Evolutionary conservation across 2,797 vertebrate genomes (phyloP).

Genomic region (Periophthalmus magnuspinnatus): DNA sequence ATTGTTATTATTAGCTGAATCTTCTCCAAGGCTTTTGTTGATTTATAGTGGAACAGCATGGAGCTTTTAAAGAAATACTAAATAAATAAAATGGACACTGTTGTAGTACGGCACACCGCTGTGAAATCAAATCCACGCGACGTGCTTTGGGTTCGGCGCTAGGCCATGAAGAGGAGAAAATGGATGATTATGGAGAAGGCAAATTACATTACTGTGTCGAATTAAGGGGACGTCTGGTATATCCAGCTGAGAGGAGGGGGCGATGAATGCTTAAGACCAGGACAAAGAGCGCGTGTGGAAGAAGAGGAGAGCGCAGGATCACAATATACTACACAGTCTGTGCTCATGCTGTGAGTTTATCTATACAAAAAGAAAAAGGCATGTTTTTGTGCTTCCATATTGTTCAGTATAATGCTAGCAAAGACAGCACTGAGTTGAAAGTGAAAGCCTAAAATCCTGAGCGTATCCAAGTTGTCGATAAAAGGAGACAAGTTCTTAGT

Average conservation of each 20-base stretch:
- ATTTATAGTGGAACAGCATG: constrained; percentile 46
- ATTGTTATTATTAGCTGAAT: constrained; percentile 51
- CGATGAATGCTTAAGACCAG: constrained; percentile 65
- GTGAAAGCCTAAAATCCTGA: too few relatives aligned
- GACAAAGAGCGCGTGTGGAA: constrained; percentile 57
- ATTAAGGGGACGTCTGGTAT: constrained; percentile 72
- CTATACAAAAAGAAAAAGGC: constrained; percentile 48
- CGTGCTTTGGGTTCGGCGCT: constrained; percentile 63
- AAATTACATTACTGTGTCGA: constrained; percentile 74
- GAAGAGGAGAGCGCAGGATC: constrained; percentile 59
- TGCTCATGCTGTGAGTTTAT: constrained; percentile 52
- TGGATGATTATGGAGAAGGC: constrained; percentile 70
- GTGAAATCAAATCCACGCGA: constrained; percentile 68
- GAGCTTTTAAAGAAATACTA: constrained; percentile 63
- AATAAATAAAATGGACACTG: constrained; percentile 65
- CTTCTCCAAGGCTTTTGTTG: constrained; percentile 43
- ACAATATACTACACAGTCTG: constrained; percentile 58
- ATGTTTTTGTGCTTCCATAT: constrained; percentile 35
- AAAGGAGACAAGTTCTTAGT: too few relatives aligned
- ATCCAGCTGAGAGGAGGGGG: constrained; percentile 65
- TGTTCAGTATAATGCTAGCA: background rate
- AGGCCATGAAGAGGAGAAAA: constrained; percentile 72
- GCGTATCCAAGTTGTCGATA: too few relatives aligned
- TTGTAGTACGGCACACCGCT: constrained; percentile 59
- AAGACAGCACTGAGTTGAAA: background rate